phyloP scores from a whole-genome alignment of 64 coral and sea anemone species.

The Dendrophyllia cribrosa region DNA sequence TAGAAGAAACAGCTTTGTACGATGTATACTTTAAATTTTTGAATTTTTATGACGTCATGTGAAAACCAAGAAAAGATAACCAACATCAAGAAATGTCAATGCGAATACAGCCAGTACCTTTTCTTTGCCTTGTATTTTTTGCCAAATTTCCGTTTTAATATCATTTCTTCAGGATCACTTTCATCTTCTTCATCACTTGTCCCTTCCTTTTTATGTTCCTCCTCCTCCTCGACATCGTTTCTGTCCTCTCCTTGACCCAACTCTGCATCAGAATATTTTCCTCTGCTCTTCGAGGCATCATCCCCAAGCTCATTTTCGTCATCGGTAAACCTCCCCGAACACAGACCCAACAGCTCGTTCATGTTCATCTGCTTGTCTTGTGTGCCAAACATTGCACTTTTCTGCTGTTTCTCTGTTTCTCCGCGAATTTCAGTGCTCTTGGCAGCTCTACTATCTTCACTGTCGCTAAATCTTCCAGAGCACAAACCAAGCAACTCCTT shows the following conservation, averaged over 20 bases:
- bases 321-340: conserved; percentile 73
- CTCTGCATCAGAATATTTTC: neutral
- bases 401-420: neutral
- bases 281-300: neutral
- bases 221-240: neutral
- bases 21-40: no score
- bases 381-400: neutral
- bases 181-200: conserved; percentile 49
- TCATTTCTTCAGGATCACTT: conserved; percentile 58
- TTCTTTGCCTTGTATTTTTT: conserved; percentile 69
- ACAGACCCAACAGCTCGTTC: conserved; percentile 71
- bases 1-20: no score
- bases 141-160: conserved; percentile 58
- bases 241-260: neutral
- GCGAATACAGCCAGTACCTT: neutral
- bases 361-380: conserved; percentile 29
- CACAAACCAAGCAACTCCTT: conserved; percentile 93
- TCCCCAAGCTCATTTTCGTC: neutral
- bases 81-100: neutral
- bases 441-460: neutral
- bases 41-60: no score
- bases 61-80: no score
- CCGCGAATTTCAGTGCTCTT: neutral
- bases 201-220: neutral
- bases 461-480: conserved; percentile 77